phyloP scores from a whole-genome alignment of 1,140 invertebrate genomes.

The Uloborus diversus region DNA sequence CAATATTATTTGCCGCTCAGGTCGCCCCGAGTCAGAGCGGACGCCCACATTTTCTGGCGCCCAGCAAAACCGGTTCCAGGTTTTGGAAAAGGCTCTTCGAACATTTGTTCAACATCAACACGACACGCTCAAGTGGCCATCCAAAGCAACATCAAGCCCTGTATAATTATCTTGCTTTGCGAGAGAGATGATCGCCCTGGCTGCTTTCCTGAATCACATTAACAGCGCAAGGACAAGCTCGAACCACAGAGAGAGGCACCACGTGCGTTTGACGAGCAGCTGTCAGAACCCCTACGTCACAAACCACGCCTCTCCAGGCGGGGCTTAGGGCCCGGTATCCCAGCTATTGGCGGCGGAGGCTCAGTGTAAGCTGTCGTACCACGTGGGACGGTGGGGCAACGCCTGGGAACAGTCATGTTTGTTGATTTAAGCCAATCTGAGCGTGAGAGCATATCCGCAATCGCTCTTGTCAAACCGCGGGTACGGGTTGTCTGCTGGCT shows the following conservation, averaged over 20 bases:
- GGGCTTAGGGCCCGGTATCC: conserved; percentile 13
- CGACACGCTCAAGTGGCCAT: conserved; percentile 60
- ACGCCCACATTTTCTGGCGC: conserved; percentile 47
- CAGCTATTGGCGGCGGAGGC: conserved; percentile 26
- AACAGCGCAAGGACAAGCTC: conserved; percentile 45
- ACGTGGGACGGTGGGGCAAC: conserved; percentile 60
- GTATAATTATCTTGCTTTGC: conserved; percentile 59
- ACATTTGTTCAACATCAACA: conserved; percentile 60
- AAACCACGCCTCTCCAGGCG: conserved; percentile 17
- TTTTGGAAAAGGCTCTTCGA: conserved; percentile 18
- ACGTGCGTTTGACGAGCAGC: conserved; percentile 60
- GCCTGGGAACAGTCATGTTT: conserved; percentile 61
- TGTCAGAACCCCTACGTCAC: conserved; percentile 51
- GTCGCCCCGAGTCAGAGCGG: neutral
- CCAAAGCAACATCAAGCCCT: conserved; percentile 58
- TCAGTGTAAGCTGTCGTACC: conserved; percentile 60
- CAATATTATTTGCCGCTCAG: conserved; percentile 39
- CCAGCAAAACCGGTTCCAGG: conserved; percentile 44
- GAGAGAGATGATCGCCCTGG: conserved; percentile 54
- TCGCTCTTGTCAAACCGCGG: conserved; percentile 57
- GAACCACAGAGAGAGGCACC: neutral
- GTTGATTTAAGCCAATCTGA: conserved; percentile 64
- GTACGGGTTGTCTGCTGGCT: conserved; percentile 43
- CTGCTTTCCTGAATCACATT: conserved; percentile 53
- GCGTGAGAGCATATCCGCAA: conserved; percentile 62